Base-by-base conservation (phyloP, 2,797 vertebrate species). In the Etheostoma perlongum region DNA sequence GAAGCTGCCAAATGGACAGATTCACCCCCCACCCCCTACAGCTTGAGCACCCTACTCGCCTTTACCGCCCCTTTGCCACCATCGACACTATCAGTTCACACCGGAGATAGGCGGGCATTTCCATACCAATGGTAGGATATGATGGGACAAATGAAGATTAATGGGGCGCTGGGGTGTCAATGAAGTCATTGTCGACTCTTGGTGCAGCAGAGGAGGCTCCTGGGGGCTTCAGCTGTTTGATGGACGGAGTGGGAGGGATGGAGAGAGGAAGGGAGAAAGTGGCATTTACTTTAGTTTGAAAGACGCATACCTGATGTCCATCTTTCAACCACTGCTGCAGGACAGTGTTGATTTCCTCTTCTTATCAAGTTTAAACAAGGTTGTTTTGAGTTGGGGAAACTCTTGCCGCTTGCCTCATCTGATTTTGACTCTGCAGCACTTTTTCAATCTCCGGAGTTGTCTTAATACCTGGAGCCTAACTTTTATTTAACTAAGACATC, bases 141-240 rank as follows among this genome's bases (percentile, higher is more conserved):
- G 93, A 93, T 93, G 85, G 85, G 93, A 94, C 94, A 96, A 92
- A 95, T 95, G 93, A 96, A 95, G 96, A 96, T 94, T 84, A 95
- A 96, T 94, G 95, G 88, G 91, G 86, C 71, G 81, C 84, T 83
- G 81, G 82, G 85, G 88, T 95, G 95, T 95, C 95, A 94, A 27
- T 78, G 44, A 79, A 89, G 82, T 89, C 80, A 92, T 94, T 96
- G 95, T 96, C 67, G 86, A 74, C 79, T 90, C 89, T 92, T 82
- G 92, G 94, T 92, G 91, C 86, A 72, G 76, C 67, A 79, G 87
- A 89, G 89, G 86, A 84, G 84, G 83, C 80, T 91, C 92, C 78
- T 60, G 78, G 81, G 83, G 84, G 74, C 72, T 85, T 88, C 83
- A 74, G 87, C 88, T 90, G 83, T 91, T 88, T 91, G 87, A 91